Evolutionary conservation across 2,888 invertebrate genomes (phyloP).

Genomic region (Auanema freiburgensis): DNA sequence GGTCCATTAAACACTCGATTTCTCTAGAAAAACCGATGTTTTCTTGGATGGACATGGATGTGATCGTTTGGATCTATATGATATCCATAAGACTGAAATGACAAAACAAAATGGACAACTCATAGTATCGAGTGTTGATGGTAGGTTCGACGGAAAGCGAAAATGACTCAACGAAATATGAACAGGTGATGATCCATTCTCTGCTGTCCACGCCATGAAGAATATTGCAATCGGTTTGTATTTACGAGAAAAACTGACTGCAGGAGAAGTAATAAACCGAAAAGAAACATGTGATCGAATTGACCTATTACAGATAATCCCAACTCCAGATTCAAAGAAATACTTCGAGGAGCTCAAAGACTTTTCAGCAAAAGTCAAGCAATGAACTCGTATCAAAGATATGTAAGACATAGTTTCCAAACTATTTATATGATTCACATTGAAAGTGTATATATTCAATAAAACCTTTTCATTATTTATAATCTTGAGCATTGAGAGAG

Average conservation of each 20-base stretch:
- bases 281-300: neutral
- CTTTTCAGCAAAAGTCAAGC: too few relatives aligned
- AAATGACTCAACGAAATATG: too few relatives aligned
- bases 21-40: slow-evolving; percentile 15
- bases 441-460: too few relatives aligned
- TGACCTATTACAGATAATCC: too few relatives aligned
- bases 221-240: slow-evolving; percentile 17
- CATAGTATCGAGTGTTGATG: slow-evolving; percentile 21
- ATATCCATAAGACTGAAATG: slow-evolving; percentile 8
- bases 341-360: too few relatives aligned
- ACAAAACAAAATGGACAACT: slow-evolving; percentile 18
- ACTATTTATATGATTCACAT: too few relatives aligned
- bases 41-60: slow-evolving; percentile 18
- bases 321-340: too few relatives aligned
- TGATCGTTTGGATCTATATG: slow-evolving; percentile 8
- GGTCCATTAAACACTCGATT: neutral
- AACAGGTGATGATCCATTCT: slow-evolving; percentile 13
- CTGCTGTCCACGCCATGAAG: slow-evolving; percentile 19
- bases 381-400: too few relatives aligned
- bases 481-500: too few relatives aligned
- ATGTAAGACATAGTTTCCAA: too few relatives aligned
- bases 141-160: neutral
- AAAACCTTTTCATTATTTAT: too few relatives aligned
- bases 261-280: slow-evolving; percentile 12
- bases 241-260: slow-evolving; percentile 11